A percentile compares a stretch with the other conserved stretches of the same genome.
These are phyloP conservation scores for Lutjanus argentimaculatus DNA, from an alignment of 2,797 vertebrate species.

Conservation along the genomic window DNA sequence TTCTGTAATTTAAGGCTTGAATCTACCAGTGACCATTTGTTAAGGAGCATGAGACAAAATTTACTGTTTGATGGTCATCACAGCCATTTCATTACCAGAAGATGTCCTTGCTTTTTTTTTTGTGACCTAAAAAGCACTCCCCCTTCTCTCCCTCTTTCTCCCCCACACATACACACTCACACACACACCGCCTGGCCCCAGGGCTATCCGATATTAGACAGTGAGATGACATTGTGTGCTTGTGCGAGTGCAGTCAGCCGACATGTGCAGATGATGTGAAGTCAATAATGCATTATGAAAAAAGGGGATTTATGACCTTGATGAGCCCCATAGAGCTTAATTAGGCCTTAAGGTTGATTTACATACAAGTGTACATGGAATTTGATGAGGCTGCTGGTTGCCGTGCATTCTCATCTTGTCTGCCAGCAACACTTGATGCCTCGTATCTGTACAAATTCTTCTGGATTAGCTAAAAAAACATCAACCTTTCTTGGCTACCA, in stretches of 20 bases:
- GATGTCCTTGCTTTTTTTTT: constrained; percentile 85
- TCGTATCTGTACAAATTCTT: constrained; percentile 37
- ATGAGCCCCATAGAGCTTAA: constrained; percentile 85
- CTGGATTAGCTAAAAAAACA: constrained; percentile 21
- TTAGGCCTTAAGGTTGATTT: constrained; percentile 89
- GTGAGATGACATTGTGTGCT: constrained; percentile 85
- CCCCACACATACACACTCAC: constrained; percentile 30
- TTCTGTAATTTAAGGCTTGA: constrained; percentile 42
- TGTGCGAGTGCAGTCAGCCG: constrained; percentile 82
- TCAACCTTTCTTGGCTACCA: constrained; percentile 16
- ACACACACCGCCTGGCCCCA: constrained; percentile 69
- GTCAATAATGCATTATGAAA: constrained; percentile 87
- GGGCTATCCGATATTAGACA: constrained; percentile 85
- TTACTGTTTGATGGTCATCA: constrained; percentile 66
- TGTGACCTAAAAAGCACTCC: constrained; percentile 77
- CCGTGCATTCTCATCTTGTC: constrained; percentile 58
- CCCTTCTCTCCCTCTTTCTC: not conserved
- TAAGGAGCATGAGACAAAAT: constrained; percentile 62
- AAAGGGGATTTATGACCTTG: constrained; percentile 86
- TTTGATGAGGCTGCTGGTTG: constrained; percentile 71
- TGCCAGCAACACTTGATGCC: constrained; percentile 51
- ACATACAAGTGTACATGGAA: constrained; percentile 80
- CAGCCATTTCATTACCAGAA: constrained; percentile 76
- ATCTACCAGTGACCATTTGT: constrained; percentile 58
- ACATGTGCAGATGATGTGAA: constrained; percentile 85